Conservation (phyloP, 1,140 invertebrate species). For the Aphaenogaster ashmeadi region DNA sequence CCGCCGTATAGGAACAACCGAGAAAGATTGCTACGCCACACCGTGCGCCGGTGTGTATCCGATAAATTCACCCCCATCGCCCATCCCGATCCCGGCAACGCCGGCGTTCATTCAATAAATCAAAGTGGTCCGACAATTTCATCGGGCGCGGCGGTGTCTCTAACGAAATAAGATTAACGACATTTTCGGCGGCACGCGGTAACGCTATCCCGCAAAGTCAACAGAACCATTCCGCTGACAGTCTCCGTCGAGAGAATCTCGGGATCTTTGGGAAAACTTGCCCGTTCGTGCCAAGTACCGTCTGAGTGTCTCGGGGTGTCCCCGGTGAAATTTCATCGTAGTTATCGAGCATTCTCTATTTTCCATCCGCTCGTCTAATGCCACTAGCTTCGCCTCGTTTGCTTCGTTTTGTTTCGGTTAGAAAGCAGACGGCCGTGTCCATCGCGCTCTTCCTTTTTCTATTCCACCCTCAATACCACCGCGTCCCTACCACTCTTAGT, state of each 20-base stretch:
- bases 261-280: constrained; percentile 30
- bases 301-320: constrained; percentile 30
- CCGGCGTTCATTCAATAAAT: constrained; percentile 68
- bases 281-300: constrained; percentile 43
- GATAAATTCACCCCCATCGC: constrained; percentile 47
- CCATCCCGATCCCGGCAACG: constrained; percentile 1
- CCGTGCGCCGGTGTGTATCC: constrained; percentile 27
- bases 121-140: constrained; percentile 60
- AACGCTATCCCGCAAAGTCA: constrained; percentile 53
- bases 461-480: constrained; percentile 27
- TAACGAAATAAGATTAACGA: constrained; percentile 73
- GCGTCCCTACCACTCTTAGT: constrained; percentile 27
- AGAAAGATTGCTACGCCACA: constrained; percentile 56
- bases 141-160: constrained; percentile 27
- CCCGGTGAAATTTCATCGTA: constrained; percentile 54
- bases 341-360: constrained; percentile 52
- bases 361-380: constrained; percentile 31
- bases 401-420: constrained; percentile 13
- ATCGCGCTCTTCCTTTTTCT: constrained; percentile 5
- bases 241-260: constrained; percentile 54
- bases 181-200: constrained; percentile 37
- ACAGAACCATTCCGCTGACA: constrained; percentile 62
- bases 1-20: constrained; percentile 52
- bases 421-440: constrained; percentile 39
- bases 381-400: not conserved